Conservation (phyloP, 2,888 invertebrate genomes). For the Hirtodrosophila duncani region DNA sequence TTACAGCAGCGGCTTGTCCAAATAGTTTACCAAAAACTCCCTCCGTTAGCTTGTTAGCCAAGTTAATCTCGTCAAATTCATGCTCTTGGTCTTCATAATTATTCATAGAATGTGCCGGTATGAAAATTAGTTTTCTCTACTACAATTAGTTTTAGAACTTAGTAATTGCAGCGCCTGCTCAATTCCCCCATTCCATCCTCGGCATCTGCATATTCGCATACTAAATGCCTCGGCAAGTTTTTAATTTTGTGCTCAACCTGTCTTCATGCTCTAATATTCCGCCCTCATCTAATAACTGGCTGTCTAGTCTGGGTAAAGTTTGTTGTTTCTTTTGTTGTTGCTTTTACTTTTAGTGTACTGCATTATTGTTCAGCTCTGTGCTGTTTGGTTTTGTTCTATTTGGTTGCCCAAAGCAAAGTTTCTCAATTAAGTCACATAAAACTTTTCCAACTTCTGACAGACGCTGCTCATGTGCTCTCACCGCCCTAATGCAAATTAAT, state of each 20-base stretch:
- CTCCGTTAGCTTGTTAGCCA: background rate
- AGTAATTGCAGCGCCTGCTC: conserved; percentile 22
- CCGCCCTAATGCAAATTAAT: conserved; percentile 62
- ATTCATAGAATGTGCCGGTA: conserved; percentile 27
- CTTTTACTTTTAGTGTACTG: conserved; percentile 7
- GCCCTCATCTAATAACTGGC: conserved; percentile 29
- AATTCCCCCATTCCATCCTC: no score
- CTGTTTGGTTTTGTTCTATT: conserved; percentile 5
- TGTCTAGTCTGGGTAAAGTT: conserved; percentile 1
- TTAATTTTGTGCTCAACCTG: conserved; percentile 44
- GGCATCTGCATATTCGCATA: no score
- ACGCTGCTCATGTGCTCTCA: conserved; percentile 17
- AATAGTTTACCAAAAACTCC: conserved; percentile 13
- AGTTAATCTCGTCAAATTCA: background rate
- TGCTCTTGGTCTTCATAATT: conserved; percentile 18
- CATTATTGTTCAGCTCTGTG: conserved; percentile 9
- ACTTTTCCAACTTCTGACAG: conserved; percentile 49
- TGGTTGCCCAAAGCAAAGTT: conserved; percentile 40
- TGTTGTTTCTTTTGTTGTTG: conserved; percentile 1
- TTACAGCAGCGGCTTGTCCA: background rate
- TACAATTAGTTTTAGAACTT: conserved; percentile 35
- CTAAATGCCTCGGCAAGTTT: no score
- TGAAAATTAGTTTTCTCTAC: conserved; percentile 52
- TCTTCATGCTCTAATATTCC: conserved; percentile 61
- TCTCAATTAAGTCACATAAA: conserved; percentile 58